Evolutionary conservation across 2,797 vertebrate genomes (phyloP), one percentile per base, ranked within the genome.

Genomic region (Taeniopygia guttata): DNA sequence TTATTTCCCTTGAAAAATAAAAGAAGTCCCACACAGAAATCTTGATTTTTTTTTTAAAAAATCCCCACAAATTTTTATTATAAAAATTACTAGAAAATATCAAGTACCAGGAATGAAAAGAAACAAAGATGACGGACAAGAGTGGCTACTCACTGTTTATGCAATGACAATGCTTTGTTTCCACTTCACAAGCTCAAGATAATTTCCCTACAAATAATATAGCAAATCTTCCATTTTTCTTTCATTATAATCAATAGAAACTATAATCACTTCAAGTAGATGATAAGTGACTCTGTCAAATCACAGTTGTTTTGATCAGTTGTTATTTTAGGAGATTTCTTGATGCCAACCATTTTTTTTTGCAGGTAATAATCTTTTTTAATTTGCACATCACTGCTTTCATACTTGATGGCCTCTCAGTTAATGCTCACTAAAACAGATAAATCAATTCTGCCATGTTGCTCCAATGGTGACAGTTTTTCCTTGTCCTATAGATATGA

Each of bases 291-390:
- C 40, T 62, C 87, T 95, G 91, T 87, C 89, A 96, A 89, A 94
- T 91, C 86, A 74, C 49, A 91, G 95, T 89, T 95, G 62, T 84
- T 95, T 94, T 93, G 62, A 96, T 94, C 84, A 87, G 86, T 17
- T 87, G 38, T 38, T 87, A 66, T 90, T 96, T 77, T 72, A 83
- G 42, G 48, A 86, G 34, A 70, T 58, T 84, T 83, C 36, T 90
- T 85, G 40, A 54, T 94, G 36, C n/a, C 66, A 34, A 68, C 9
- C 4, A 8, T 80, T 89, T 78, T 55, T 60, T 60, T 75, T 78
- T 79, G 10, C 40, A 86, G 91, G 32, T 76, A 86, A 93, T 60
- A 90, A 74, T 76, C 38, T 81, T 93, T 77, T 95, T 68, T 91
- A 95, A 92, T 94, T 90, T 90, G n/a, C 77, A 87, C 42, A 49